A percentile compares a stretch with the other conserved stretches of the same genome.
phyloP scores from a whole-genome alignment of 2,797 vertebrate genomes.

The Heteromormyrus szaboi region DNA sequence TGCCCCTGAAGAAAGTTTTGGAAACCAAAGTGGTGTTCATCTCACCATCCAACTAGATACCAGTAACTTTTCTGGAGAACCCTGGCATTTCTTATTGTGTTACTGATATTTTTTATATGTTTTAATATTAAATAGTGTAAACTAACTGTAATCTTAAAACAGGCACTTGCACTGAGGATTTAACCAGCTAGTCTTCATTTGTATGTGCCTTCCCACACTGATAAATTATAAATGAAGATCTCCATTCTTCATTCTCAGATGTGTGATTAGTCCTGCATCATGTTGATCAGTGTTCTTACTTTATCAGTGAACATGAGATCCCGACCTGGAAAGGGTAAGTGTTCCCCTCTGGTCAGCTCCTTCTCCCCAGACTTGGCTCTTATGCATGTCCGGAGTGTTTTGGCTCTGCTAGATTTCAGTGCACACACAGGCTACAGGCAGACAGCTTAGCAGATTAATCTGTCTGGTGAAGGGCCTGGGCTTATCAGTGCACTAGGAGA shows the following conservation, averaged over 20 bases:
- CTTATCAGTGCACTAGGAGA: conserved; percentile 56
- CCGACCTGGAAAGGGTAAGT: not conserved
- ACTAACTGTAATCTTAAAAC: not conserved
- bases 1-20: not conserved
- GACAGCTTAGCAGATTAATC: not conserved
- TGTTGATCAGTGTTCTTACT: not conserved
- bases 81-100: not conserved
- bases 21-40: not conserved
- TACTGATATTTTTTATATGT: not conserved
- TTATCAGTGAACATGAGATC: not conserved
- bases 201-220: not conserved
- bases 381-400: not conserved
- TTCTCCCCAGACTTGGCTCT: not conserved
- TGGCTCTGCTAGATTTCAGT: not conserved
- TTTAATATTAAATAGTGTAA: not conserved
- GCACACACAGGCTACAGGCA: not conserved
- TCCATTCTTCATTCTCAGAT: not conserved
- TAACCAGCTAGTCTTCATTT: not conserved
- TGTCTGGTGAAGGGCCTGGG: conserved; percentile 24
- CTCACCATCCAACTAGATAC: not conserved
- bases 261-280: not conserved
- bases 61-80: not conserved
- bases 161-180: not conserved
- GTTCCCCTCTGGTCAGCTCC: conserved; percentile 11
- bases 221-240: not conserved